Percentiles rank a stretch among this genome's conserved stretches.
Conservation (phyloP, 2,797 vertebrate species). For the Urophycis tenuis region DNA sequence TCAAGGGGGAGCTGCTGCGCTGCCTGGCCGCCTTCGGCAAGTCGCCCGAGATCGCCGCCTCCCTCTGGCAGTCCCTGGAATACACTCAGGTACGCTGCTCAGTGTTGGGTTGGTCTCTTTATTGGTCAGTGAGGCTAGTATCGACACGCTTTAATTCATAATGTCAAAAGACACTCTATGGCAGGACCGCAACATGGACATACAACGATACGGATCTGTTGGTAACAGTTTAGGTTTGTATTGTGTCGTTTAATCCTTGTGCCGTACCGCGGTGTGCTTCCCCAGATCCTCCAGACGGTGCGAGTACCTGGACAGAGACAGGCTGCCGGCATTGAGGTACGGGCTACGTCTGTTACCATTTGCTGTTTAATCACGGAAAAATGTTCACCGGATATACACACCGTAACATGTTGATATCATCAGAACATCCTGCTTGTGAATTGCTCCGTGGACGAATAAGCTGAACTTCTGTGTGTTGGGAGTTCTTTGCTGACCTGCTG, state of each 20-base stretch:
- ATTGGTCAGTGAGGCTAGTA: background rate
- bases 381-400: background rate
- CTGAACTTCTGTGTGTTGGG: background rate
- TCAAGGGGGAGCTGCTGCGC: constrained; percentile 86
- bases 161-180: background rate
- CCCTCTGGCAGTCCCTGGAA: constrained; percentile 96
- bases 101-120: background rate
- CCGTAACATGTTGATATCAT: background rate
- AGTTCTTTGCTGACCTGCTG: background rate
- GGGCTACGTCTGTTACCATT: background rate
- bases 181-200: background rate
- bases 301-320: constrained; percentile 86
- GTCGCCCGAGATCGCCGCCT: constrained; percentile 95
- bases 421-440: background rate
- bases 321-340: constrained; percentile 91
- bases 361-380: background rate
- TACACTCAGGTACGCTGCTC: constrained; percentile 84
- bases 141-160: background rate
- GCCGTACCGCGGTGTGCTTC: background rate
- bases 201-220: background rate
- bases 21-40: constrained; percentile 91
- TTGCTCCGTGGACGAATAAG: background rate
- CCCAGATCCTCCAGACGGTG: constrained; percentile 90
- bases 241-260: background rate
- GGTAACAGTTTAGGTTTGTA: background rate